These are phyloP conservation scores for Talpa occidentalis DNA, from an alignment of 2,113 vertebrate genomes.

Conservation along the genomic window DNA sequence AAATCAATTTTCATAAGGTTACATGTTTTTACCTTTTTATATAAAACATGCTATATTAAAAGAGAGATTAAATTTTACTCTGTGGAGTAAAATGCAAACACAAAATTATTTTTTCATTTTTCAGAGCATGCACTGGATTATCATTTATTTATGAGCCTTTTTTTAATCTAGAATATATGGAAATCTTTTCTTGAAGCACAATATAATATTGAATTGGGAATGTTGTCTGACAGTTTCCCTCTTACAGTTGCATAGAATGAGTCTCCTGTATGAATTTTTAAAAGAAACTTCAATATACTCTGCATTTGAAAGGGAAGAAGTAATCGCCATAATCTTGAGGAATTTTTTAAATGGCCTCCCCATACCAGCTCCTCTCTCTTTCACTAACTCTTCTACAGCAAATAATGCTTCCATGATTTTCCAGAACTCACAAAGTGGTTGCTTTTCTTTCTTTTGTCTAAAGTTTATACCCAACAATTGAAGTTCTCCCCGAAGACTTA, in stretches of 20 bases:
- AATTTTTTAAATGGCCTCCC: constrained; percentile 67
- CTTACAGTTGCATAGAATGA: constrained; percentile 84
- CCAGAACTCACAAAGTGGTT: background rate
- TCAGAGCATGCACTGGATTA: constrained; percentile 92
- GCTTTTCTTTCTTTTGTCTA: constrained; percentile 45
- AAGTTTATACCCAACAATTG: background rate
- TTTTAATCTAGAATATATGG: constrained; percentile 95
- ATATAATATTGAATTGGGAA: constrained; percentile 92
- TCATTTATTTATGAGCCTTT: constrained; percentile 98
- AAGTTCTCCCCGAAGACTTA: background rate
- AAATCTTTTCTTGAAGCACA: constrained; percentile 94
- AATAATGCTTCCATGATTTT: constrained; percentile 21
- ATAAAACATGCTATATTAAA: constrained; percentile 95
- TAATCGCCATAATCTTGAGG: constrained; percentile 80
- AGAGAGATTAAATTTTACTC: constrained; percentile 96
- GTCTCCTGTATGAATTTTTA: constrained; percentile 88
- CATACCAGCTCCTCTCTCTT: constrained; percentile 31
- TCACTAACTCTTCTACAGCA: constrained; percentile 65
- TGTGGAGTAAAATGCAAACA: constrained; percentile 95
- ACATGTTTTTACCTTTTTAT: constrained; percentile 92
- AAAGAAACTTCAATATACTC: constrained; percentile 85
- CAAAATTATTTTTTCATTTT: constrained; percentile 96
- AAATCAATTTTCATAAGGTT: constrained; percentile 95
- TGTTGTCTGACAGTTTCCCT: constrained; percentile 89
- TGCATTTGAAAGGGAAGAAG: constrained; percentile 81